These are phyloP conservation scores for Fregetta grallaria DNA, from an alignment of 2,113 vertebrate species.

Conservation along the genomic window DNA sequence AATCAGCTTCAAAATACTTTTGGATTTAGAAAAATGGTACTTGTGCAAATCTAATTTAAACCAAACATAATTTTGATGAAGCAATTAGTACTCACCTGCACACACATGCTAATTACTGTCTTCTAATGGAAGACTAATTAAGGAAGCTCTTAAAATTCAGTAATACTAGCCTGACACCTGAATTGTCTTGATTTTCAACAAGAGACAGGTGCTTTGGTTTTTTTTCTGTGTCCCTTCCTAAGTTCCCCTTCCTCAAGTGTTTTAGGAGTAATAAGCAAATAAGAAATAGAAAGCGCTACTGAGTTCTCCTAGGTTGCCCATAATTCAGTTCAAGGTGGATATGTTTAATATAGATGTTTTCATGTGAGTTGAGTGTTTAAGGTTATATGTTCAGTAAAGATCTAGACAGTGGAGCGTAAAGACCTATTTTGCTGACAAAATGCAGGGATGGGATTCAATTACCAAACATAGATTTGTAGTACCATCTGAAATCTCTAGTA, in stretches of 20 bases:
- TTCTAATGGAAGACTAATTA: background rate
- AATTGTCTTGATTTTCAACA: background rate
- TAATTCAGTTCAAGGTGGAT: background rate
- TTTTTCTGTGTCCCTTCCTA: background rate
- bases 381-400: background rate
- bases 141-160: background rate
- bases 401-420: background rate
- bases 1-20: background rate
- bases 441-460: background rate
- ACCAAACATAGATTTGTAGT: background rate
- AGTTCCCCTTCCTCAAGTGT: background rate
- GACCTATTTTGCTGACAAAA: background rate
- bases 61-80: background rate
- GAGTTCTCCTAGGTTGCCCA: background rate
- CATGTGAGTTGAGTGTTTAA: background rate
- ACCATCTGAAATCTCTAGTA: background rate
- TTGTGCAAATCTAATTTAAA: background rate
- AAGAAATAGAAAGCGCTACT: background rate
- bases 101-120: background rate
- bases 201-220: background rate
- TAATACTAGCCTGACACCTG: background rate
- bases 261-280: background rate
- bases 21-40: background rate
- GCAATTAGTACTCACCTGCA: background rate
- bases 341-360: background rate